phyloP scores from a whole-genome alignment of 2,888 invertebrate species.

The Lingula anatina region DNA sequence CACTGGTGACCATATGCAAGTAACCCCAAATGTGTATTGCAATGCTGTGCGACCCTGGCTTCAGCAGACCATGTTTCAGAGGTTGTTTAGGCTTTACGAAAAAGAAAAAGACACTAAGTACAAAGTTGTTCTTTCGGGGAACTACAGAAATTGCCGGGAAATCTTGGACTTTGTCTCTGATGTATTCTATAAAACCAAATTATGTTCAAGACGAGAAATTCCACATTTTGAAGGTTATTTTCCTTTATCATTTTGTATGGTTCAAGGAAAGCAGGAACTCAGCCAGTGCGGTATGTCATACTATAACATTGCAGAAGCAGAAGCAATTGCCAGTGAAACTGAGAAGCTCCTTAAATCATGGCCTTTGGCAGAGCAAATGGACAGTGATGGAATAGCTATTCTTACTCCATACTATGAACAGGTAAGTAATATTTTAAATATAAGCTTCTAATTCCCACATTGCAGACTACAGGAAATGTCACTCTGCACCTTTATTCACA shows the following conservation, averaged over 20 bases:
- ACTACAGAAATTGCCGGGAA: slow-evolving; percentile 45
- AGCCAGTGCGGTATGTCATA: slow-evolving; percentile 34
- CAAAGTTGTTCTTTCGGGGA: too few species aligned
- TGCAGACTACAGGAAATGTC: too few species aligned
- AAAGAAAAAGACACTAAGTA: too few species aligned
- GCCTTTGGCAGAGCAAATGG: slow-evolving; percentile 40
- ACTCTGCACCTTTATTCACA: too few species aligned
- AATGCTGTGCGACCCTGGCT: slow-evolving; percentile 35
- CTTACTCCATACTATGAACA: slow-evolving; percentile 44
- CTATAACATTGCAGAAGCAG: slow-evolving; percentile 41
- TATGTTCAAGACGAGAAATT: slow-evolving; percentile 29
- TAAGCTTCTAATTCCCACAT: too few species aligned
- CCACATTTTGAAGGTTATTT: slow-evolving; percentile 27
- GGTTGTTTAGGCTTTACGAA: slow-evolving; percentile 38
- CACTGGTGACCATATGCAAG: slow-evolving; percentile 47
- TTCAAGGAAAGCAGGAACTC: slow-evolving; percentile 32
- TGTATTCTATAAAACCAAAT: slow-evolving; percentile 39
- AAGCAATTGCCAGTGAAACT: slow-evolving; percentile 38
- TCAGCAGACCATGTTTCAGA: slow-evolving; percentile 37
- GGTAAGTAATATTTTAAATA: too few species aligned
- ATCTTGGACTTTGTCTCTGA: slow-evolving; percentile 43
- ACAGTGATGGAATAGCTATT: slow-evolving; percentile 35
- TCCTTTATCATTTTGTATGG: slow-evolving; percentile 38
- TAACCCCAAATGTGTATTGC: slow-evolving; percentile 31
- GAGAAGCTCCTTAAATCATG: slow-evolving; percentile 31